Base-by-base conservation (phyloP, 2,888 invertebrate species). In the Apodemia duryi region DNA sequence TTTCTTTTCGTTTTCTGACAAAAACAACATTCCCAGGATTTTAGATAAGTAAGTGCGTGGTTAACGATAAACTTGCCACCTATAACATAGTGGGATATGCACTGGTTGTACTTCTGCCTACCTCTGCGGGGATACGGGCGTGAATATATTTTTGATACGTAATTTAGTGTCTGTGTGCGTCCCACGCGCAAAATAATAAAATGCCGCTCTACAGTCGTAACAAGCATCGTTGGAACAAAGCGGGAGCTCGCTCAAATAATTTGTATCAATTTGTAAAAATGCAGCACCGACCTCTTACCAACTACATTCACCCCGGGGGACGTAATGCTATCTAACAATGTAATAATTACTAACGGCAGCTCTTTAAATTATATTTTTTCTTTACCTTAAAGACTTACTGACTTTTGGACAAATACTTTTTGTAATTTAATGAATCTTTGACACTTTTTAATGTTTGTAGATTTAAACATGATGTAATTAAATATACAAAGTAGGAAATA, bases 241-340 rank as follows among this genome's bases (percentile, higher is more conserved):
- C 89, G 88, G 80, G 81, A 77, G 86, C 86, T 85, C 89, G 88
- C 90, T 90, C 89, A 89, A 91, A 91, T 91, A 91, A 91, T 91
- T 91, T 91, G 91, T 91, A 91, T 91, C 91, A 91, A 91, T 91
- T 91, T 91, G 90, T 89, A 91, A 91, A 90, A 91, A 91, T 91
- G 91, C 91, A 90, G 78, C 87, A 70, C 81, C 77, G 67, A 68
- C 72, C 66, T 66, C 66, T 71, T 74, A 75, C 71, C 73, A 73
- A 71, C 73, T 74, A 46, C 74, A 74, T 74, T 74, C 74, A 70
- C 68, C 51, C 69, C 67, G 70, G 74, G 75, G 73, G 73, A 73
- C 65, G 74, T 73, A 74, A 76, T 70, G 78, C 73, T 80, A 81
- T 81, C 82, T 81, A 76, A 80, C 74, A 78, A 82, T 81, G 83